Base-by-base conservation (phyloP, 2,797 vertebrate genomes). In the Luscinia luscinia region DNA sequence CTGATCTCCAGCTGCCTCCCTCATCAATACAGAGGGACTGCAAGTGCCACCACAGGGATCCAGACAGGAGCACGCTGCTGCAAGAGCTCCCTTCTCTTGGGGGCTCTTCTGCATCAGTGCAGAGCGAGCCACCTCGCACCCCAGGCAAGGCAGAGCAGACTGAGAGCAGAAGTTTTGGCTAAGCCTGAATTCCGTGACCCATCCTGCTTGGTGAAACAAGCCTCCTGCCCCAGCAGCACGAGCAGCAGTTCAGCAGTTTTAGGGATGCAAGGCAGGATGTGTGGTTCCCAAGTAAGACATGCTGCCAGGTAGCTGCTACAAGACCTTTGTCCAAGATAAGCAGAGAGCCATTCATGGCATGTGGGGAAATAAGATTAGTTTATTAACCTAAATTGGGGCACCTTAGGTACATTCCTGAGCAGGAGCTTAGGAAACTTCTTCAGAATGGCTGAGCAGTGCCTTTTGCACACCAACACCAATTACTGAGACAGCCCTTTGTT, bases 401-500 rank as follows among this genome's bases (percentile, higher is more conserved):
- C 51, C 57, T 86, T 86, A 72, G 85, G 70, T 79, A 76, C 91
- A 96, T 96, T 96, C 93, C 74, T 79, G 43, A 76, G 78, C 66
- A 89, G 67, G 70, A 84, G 81, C 88, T 94, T 93, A 82, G 51
- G 75, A 82, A 89, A 77, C 40, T 83, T 90, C 68, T 57, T 67
- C 6, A 0, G 43, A 89, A 43, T 40, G 30, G 15, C 74, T 70
- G 28, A 85, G 74, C 26, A 64, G 73, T 74, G 89, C 89, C 52
- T 61, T 76, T 92, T 85, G 72, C 41, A 87, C 75, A n/a, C 70
- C 43, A 86, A 92, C 72, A 88, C 94, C 82, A 95, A 86, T 87
- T 95, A 94, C 95, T 92, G 84, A 92, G 75, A 82, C 46, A 92
- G 69, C n/a, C 66, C 84, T 95, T 95, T 95, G 92, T 96, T 93